Base-by-base conservation (phyloP, 2,797 vertebrate species). In the Silurus aristotelis region DNA sequence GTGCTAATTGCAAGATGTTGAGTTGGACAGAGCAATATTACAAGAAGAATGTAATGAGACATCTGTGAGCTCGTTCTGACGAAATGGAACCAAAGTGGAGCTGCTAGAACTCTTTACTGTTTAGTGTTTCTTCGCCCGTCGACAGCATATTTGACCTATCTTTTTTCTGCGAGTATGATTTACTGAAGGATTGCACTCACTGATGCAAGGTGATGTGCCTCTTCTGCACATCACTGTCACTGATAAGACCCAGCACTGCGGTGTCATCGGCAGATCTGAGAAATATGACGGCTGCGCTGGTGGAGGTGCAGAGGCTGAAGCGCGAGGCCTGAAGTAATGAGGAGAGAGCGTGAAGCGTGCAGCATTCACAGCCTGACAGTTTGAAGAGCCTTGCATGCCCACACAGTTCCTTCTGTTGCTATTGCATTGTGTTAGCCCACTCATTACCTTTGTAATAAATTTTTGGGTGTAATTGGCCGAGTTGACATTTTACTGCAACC, bases 201-300 rank as follows among this genome's bases (percentile, higher is more conserved):
- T 76, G 82, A 87, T 81, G 86, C 86, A 75, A 86, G 82, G 86
- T 84, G 78, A 76, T 87, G 72, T 71, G 66, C 46, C 22, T 25
- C 15, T 66, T 72, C 82, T n/a, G 58, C 82, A 73, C 68, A 71
- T 63, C 77, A 68, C 61, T 66, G 70, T 82, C 86, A 60, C 86
- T 38, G 70, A 81, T 84, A 60, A 75, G 77, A 77, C 83, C 83
- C 71, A 55, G 78, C 75, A 63, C 63, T 43, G 83, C 5, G 9
- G 83, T 84, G 86, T 87, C 86, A 87, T 61, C 61, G 66, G 67
- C 66, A 80, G 76, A 83, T 71, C 85, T 83, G 75, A 83, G 60
- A 46, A 63, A 27, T 66, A 56, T 80, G 81, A 83, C 76, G 66
- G 81, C 85, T 73, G 82, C 48, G 31, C 66, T 73, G 75, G 75